phyloP scores from a whole-genome alignment of 2,113 vertebrate genomes.

The Carassius carassius region DNA sequence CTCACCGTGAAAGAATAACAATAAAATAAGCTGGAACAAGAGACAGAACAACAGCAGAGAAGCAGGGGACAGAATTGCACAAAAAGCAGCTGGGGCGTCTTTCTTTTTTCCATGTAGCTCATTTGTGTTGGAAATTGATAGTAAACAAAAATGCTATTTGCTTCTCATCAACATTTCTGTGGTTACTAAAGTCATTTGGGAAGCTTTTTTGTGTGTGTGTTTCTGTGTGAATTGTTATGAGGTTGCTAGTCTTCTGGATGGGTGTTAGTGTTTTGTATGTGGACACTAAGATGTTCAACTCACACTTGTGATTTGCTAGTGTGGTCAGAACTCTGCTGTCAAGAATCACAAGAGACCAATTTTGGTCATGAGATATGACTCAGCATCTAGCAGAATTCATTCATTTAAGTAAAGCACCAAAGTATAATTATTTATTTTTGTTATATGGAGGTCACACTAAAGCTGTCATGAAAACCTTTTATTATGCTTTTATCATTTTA shows the following conservation, averaged over 20 bases:
- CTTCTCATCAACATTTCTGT: not conserved
- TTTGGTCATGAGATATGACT: not conserved
- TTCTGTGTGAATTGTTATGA: not conserved
- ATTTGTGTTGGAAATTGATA: not conserved
- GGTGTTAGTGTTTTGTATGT: not conserved
- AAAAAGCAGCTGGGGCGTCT: not conserved
- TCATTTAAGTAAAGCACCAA: not conserved
- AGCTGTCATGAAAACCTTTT: not conserved
- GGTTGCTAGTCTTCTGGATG: not conserved
- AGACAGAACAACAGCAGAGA: conserved; percentile 64
- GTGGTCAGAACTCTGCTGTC: not conserved
- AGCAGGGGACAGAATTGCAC: conserved; percentile 46
- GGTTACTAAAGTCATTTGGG: not conserved
- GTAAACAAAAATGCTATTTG: not conserved
- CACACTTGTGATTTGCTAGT: not conserved
- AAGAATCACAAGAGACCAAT: not conserved
- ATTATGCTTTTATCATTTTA: not conserved
- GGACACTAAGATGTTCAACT: not conserved
- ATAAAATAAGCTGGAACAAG: conserved; percentile 35
- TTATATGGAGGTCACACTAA: not conserved
- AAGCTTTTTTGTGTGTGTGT: no score
- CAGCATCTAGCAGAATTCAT: not conserved
- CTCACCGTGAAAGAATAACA: conserved; percentile 53
- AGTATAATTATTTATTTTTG: not conserved
- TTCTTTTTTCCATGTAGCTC: conserved; percentile 15